phyloP scores from a whole-genome alignment of 2,113 vertebrate genomes.

The Sebastes schlegelii region DNA sequence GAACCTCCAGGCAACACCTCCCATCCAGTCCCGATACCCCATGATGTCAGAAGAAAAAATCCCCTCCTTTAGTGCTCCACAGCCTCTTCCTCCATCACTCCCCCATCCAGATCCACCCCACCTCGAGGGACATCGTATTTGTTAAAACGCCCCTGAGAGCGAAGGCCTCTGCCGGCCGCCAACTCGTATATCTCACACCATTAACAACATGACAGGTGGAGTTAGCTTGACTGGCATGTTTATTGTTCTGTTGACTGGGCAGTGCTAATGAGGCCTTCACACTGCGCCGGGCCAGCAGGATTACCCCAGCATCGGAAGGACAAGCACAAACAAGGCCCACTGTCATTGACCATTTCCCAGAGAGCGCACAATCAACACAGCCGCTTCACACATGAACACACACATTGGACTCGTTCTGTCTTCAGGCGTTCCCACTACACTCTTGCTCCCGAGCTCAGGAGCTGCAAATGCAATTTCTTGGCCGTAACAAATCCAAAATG shows the following conservation, averaged over 20 bases:
- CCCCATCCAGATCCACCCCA: slow-evolving; percentile 8
- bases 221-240: slow-evolving; percentile 85
- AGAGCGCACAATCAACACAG: not conserved
- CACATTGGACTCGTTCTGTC: not conserved
- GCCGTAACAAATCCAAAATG: slow-evolving; percentile 20
- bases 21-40: not conserved
- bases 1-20: not conserved
- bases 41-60: slow-evolving; percentile 7
- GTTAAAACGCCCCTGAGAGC: slow-evolving; percentile 64
- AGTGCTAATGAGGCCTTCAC: slow-evolving; percentile 80
- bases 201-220: slow-evolving; percentile 83
- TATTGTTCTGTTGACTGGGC: slow-evolving; percentile 80
- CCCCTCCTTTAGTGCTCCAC: not conserved
- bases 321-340: slow-evolving; percentile 67
- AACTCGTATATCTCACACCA: slow-evolving; percentile 80
- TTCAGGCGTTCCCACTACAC: slow-evolving; percentile 9
- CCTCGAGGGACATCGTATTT: slow-evolving; percentile 40
- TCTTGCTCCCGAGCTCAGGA: not conserved
- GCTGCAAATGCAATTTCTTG: not conserved
- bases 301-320: slow-evolving; percentile 71
- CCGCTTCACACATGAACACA: not conserved
- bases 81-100: slow-evolving; percentile 17
- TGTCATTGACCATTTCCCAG: slow-evolving; percentile 69
- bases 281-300: slow-evolving; percentile 64
- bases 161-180: slow-evolving; percentile 56